These are phyloP conservation scores for Monochamus saltuarius DNA, from an alignment of 1,140 invertebrate genomes.

Conservation along the genomic window DNA sequence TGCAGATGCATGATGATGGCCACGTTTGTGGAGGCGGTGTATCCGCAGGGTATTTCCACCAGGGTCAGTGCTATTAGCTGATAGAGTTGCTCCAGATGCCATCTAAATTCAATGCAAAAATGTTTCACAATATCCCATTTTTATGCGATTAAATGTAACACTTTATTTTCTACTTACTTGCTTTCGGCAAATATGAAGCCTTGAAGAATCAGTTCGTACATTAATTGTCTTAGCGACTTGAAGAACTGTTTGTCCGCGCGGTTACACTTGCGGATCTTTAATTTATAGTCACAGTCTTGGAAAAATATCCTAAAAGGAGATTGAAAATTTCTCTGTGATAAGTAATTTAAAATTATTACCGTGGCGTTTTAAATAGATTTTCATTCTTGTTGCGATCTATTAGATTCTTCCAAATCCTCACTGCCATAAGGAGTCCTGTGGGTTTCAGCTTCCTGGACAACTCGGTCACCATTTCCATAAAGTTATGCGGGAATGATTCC, in stretches of 20 bases:
- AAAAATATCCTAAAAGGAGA: conserved; percentile 16
- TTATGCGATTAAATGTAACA: no score
- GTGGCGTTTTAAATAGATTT: conserved; percentile 54
- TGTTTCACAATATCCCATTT: no score
- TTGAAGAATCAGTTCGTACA: conserved; percentile 2
- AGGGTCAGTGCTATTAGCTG: conserved; percentile 2
- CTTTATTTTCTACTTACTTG: no score
- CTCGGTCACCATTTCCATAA: conserved; percentile 49
- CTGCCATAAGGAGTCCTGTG: conserved; percentile 56
- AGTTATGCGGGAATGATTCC: conserved; percentile 49
- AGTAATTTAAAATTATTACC: conserved; percentile 24
- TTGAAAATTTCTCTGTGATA: no score
- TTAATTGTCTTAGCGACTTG: conserved; percentile 1
- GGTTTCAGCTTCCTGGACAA: conserved; percentile 55
- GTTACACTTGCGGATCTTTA: background rate
- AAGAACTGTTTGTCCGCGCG: conserved; percentile 9
- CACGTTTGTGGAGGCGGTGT: conserved; percentile 5
- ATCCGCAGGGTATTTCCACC: conserved; percentile 16
- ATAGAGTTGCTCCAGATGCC: conserved; percentile 4
- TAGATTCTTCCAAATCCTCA: conserved; percentile 57
- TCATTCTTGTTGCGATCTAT: conserved; percentile 58
- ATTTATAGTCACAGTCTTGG: conserved; percentile 8
- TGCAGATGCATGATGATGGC: conserved; percentile 4
- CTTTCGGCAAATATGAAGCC: no score
- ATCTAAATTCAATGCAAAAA: no score